Base-by-base conservation (phyloP, 2,888 invertebrate genomes). In the Hydriomena furcata region DNA sequence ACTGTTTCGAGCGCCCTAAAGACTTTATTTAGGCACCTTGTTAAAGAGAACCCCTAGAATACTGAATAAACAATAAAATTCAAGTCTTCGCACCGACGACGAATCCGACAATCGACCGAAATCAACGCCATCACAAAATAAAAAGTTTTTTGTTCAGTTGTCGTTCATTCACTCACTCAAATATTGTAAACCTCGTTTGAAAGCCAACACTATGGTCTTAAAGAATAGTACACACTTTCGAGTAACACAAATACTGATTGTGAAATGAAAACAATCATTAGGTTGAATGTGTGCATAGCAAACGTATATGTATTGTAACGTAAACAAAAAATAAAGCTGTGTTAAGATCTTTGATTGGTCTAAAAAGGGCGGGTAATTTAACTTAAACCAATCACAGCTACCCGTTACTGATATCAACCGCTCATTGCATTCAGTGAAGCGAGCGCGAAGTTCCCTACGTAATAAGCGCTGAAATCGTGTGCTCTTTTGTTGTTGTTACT, bases 381-480 rank as follows among this genome's bases (percentile, higher is more conserved):
- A 90, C 66, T 80, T 80, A 32, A 65, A 65, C 91, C 89, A 91
- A 91, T 89, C 66, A 67, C 51, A 70, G 61, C 58, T 56, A 68
- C 71, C 76, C 74, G 61, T 63, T 63, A 68, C 64, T 79, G 79
- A 80, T 79, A 81, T 81, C 73, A 76, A 65, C 71, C 72, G 68
- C 71, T 79, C 78, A 66, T 31, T 76, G 76, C 79, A 81, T 82
- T 83, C 80, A 79, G 79, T 82, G 73, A 74, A 78, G 74, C 69
- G 72, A 82, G 76, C 78, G 76, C 80, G 81, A 88, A 84, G 85
- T 87, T 83, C 68, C 79, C 84, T 84, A 87, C 88, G 87, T 88
- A 88, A 88, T 90, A 90, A 87, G 90, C 86, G 77, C 89, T 87
- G 88, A 88, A 90, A 89, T 90, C 87, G 90, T 90, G 87, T 89